Base-by-base conservation (phyloP, 2,797 vertebrate genomes). In the Pseudochirops corinnae region DNA sequence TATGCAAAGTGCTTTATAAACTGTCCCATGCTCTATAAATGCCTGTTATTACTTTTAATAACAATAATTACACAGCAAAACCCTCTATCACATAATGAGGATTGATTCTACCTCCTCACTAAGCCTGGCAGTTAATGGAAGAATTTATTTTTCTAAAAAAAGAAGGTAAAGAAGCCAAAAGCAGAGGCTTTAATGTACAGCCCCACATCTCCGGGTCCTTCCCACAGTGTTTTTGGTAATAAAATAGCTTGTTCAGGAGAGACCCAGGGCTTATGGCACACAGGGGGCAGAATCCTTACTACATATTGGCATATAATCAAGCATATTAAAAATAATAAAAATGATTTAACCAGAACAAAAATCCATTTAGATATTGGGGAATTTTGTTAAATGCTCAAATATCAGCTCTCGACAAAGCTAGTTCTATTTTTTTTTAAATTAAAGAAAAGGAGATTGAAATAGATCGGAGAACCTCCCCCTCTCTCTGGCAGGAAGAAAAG, bases 401-500 rank as follows among this genome's bases (percentile, higher is more conserved):
- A 87, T 87, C 74, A 50, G 74, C 39, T 87, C 74, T 50, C 10
- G 9, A 87, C 74, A 87, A 87, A 87, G 74, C 39, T 87, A 21
- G 50, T 50, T 50, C 39, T 50, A 46, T 46, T 46, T 46, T 87
- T 62, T 87, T 50, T 50, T 50, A 87, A 87, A 87, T 96, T 95
- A 94, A 97, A 94, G 91, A 97, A 96, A 57, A 93, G n/a, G 13
- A 97, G 95, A 96, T 94, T 95, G 91, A 97, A 97, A 97, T 96
- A 95, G 96, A 97, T 95, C 31, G 60, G 91, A 96, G 96, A 96
- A 94, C 91, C 96, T 97, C 96, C 96, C 92, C 97, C 97, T 97
- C 95, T 96, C n/a, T 96, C 62, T 82, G 29, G 28, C 67, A 87
- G 97, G 93, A 96, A 97, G 95, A 96, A 97, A 97, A 96, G 74